Conservation (phyloP, 1,140 invertebrate genomes). For the Uloborus diversus region DNA sequence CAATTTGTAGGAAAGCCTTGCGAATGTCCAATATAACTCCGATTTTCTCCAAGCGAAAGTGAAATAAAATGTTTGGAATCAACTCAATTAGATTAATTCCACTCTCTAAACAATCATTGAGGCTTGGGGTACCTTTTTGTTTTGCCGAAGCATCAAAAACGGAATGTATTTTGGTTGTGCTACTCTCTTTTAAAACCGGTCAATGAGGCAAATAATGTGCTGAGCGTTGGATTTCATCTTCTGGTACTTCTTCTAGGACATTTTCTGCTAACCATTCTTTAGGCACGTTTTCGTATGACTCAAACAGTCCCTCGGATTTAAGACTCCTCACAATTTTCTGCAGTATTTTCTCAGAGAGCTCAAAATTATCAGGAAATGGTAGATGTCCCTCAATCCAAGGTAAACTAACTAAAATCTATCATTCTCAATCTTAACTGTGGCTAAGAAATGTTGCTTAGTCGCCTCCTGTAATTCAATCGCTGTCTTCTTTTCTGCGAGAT, state of each 20-base stretch:
- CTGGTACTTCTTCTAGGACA: conserved; percentile 61
- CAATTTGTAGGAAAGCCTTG: conserved; percentile 54
- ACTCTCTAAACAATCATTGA: conserved; percentile 36
- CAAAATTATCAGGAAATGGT: conserved; percentile 55
- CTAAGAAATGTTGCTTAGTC: conserved; percentile 59
- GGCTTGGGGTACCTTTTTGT: background rate
- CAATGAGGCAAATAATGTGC: conserved; percentile 62
- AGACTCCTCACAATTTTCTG: conserved; percentile 57
- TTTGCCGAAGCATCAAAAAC: conserved; percentile 7
- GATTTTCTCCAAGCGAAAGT: conserved; percentile 31
- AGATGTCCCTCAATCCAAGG: conserved; percentile 61
- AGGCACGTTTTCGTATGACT: conserved; percentile 62
- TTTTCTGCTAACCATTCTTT: conserved; percentile 59
- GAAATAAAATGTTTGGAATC: conserved; percentile 60
- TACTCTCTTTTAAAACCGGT: conserved; percentile 55
- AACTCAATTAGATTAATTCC: conserved; percentile 15
- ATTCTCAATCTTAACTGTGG: background rate
- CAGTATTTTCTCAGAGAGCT: conserved; percentile 56
- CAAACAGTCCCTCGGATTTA: conserved; percentile 47
- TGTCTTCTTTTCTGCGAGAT: conserved; percentile 61
- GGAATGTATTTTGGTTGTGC: background rate
- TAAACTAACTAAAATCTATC: conserved; percentile 57
- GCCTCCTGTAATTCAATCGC: conserved; percentile 54
- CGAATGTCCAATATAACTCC: conserved; percentile 48
- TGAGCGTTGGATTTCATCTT: conserved; percentile 16